phyloP scores from a whole-genome alignment of 2,113 vertebrate genomes.

The Tursiops truncatus region DNA sequence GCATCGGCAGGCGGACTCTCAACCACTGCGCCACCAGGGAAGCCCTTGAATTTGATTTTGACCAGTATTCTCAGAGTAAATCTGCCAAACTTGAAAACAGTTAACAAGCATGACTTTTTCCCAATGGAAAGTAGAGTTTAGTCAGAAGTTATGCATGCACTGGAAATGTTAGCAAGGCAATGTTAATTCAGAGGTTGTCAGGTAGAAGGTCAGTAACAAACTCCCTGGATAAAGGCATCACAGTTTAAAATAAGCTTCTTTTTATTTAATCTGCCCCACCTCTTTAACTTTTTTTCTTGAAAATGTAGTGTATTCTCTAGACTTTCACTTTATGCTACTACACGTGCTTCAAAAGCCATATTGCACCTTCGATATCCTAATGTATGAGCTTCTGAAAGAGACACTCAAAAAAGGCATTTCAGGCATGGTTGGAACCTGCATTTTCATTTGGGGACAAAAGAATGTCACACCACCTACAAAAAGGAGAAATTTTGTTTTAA shows the following conservation, averaged over 20 bases:
- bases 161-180: background rate
- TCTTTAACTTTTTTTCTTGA: background rate
- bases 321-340: background rate
- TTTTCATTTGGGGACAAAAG: background rate
- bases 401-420: background rate
- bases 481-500: background rate
- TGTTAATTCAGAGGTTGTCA: background rate
- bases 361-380: background rate
- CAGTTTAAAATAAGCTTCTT: background rate
- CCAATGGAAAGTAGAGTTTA: background rate
- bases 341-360: background rate
- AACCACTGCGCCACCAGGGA: no score
- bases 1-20: no score
- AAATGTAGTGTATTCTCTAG: background rate
- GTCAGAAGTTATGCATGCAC: background rate
- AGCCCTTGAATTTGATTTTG: background rate
- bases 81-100: background rate
- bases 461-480: background rate
- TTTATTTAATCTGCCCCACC: background rate
- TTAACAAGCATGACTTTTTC: background rate
- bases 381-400: conserved; percentile 20
- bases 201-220: background rate
- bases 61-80: background rate
- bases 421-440: background rate
- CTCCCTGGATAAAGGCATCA: background rate